Base-by-base conservation (phyloP, 1,140 invertebrate genomes). In the Drosophila pallidifrons region DNA sequence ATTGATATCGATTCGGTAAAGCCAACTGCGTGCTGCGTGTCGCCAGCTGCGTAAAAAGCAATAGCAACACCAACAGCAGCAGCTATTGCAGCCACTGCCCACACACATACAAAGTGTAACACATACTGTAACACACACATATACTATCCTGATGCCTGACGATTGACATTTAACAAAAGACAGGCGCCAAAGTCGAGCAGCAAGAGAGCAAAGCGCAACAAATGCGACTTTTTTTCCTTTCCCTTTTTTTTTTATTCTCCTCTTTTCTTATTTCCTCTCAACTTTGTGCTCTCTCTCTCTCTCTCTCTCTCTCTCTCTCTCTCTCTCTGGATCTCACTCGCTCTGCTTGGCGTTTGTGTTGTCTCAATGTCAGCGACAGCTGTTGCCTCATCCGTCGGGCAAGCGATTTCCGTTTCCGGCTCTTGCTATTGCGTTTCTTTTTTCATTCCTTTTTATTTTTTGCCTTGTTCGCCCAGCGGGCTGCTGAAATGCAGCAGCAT, bases 1-100 rank as follows among this genome's bases (percentile, higher is more conserved):
- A 87, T 87, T 88, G 83, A 75, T 87, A 87, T 87, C 77, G 82
- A 87, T 87, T 87, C 46, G 74, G 72, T 35, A 32, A 30, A 45
- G 45, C 66, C 16, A 52, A 74, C 30, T 68, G 67, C 60, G 59
- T 66, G 60, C 16, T 60, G 72, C 66, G 66, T 67, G 77, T 49
- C 46, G 30, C 43, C 49, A 64, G 57, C 47, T 78, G 73, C 57
- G 72, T 77, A 43, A 49, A 38, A 51, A 25, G 20, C 20, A 4
- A 20, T 3, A 20, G 20, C 20, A 20, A 20, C 35, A 60, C 11
- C 28, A 38, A 32, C 32, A 51, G n/a, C 55, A 51, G 15, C 52
- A 55, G 8, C 8, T 38, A 38, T 38, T 38, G 35, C 35, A 38
- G 35, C 35, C 20, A 25, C 20, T 16, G 5, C 32, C 15, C 32